Evolutionary conservation across 2,797 vertebrate species (phyloP), one percentile per base, ranked within the genome.

Genomic region (Lagocephalus sceleratus): DNA sequence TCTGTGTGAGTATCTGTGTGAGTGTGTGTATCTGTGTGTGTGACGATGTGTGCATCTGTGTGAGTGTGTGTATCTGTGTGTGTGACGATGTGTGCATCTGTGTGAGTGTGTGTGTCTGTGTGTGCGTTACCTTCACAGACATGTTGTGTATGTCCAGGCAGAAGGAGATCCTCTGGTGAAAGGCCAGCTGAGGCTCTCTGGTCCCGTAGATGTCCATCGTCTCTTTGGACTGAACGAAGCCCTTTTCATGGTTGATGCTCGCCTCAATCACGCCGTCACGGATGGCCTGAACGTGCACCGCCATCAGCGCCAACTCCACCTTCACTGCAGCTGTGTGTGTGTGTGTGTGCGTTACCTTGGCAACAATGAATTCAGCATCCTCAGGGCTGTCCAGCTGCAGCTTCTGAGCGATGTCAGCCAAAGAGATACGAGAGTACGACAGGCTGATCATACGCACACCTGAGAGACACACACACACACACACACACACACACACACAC

Each of bases 141-240:
- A 99, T 99, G 90, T 99, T 98, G 92, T 99, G 97, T 62, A 99
- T 98, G 74, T 99, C 96, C 12, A 99, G 90, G 64, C 96, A 99
- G 92, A 99, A 99, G 65, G 94, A 95, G 88, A 99, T 99, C 47
- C 97, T 92, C 88, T 99, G 96, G 85, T 99, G 97, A 55, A 99
- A 99, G 1, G 97, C 97, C 35, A 99, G 89, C 87, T 99, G 97
- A 14, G 97, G 97, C 79, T 99, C 96, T 20, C 96, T 89, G 0
- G 97, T 98, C 9, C 94, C 95, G 25, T 99, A 99, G 69, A 99
- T 98, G 68, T 99, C 96, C 15, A 94, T 98, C 68, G 92, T 98
- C 83, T 98, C 96, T 73, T 99, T 98, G 3, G 96, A 98, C 83
- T 98, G 97, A 14, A 99, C 93, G 0, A 95, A 98, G 59, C 97